phyloP scores from a whole-genome alignment of 1,140 invertebrate genomes.

The Scaptodrosophila lebanonensis region DNA sequence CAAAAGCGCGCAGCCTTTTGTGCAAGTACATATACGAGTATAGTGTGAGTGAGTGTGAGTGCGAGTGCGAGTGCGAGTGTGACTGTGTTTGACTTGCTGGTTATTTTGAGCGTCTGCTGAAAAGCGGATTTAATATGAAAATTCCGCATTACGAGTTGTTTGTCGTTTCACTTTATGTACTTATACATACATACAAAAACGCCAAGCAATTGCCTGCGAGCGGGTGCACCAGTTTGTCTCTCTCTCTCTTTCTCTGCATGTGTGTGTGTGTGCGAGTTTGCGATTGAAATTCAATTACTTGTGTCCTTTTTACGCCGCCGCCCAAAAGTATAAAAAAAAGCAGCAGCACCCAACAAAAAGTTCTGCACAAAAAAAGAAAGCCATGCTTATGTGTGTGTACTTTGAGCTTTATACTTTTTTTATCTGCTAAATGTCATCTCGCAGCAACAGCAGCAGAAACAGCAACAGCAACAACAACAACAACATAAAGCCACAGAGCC shows the following conservation, averaged over 20 bases:
- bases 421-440: slow-evolving; percentile 67
- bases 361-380: slow-evolving; percentile 28
- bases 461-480: slow-evolving; percentile 26
- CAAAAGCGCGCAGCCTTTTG: slow-evolving; percentile 3
- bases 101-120: slow-evolving; percentile 54
- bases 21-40: neutral
- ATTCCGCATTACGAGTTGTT: slow-evolving; percentile 72
- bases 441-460: slow-evolving; percentile 19
- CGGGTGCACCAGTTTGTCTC: too few species aligned
- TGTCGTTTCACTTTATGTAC: slow-evolving; percentile 64
- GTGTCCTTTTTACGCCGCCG: slow-evolving; percentile 58
- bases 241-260: neutral
- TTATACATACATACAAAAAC: slow-evolving; percentile 24
- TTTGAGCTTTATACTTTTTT: slow-evolving; percentile 53
- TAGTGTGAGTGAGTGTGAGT: slow-evolving; percentile 19
- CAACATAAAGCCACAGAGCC: slow-evolving; percentile 2
- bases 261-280: slow-evolving; percentile 28
- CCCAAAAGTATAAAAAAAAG: slow-evolving; percentile 36
- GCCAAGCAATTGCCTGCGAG: slow-evolving; percentile 11
- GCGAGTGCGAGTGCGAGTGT: neutral
- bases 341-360: slow-evolving; percentile 36
- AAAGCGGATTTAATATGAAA: slow-evolving; percentile 73
- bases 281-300: slow-evolving; percentile 75
- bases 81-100: too few species aligned
- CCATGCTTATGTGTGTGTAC: slow-evolving; percentile 19